Base-by-base conservation (phyloP, 1,140 invertebrate species). In the Drosophila lacteicornis region DNA sequence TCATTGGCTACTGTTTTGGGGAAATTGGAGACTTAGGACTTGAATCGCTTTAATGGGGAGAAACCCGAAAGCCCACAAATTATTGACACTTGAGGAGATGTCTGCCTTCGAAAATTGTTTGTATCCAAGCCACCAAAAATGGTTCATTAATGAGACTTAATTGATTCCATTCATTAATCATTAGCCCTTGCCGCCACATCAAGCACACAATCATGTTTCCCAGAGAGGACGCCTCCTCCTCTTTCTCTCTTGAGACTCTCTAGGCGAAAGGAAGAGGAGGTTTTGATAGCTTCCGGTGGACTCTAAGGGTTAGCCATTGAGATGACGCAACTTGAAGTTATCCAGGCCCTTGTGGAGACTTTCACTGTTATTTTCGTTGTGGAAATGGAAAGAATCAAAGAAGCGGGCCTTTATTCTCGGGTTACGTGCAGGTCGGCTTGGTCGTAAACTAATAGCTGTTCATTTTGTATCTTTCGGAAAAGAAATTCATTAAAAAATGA, bases 111-210 rank as follows among this genome's bases (percentile, higher is more conserved):
- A 38, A 68, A 80, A 63, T 67, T 73, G 65, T 60, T 51, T 51
- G 68, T 74, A 65, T 19, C 55, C 76, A 71, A 60, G 79, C 80
- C 69, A 78, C 74, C 82, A 78, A 81, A 87, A 91, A 87, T 91
- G 87, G 84, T 91, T 91, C 84, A 82, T 91, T 91, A 91, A 85
- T 91, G 88, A 91, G 91, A 88, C 79, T 91, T 88, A 91, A 91
- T 91, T 91, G 88, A 91, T 91, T 91, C 76, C 84, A 91, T 91
- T 91, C 88, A 91, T 91, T 91, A 91, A 91, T 91, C 88, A 91
- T 91, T 82, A 91, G 63, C 56, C 60, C 33, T 50, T 57, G 25
- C 60, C 47, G 47, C 47, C 46, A 53, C 59, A 53, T 25, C 33
- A 19, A n/a, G 53, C 53, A 55, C 53, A 55, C 53, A 55, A 38